Base-by-base conservation (phyloP, 1,140 invertebrate species). In the Aleiodes sp. region DNA sequence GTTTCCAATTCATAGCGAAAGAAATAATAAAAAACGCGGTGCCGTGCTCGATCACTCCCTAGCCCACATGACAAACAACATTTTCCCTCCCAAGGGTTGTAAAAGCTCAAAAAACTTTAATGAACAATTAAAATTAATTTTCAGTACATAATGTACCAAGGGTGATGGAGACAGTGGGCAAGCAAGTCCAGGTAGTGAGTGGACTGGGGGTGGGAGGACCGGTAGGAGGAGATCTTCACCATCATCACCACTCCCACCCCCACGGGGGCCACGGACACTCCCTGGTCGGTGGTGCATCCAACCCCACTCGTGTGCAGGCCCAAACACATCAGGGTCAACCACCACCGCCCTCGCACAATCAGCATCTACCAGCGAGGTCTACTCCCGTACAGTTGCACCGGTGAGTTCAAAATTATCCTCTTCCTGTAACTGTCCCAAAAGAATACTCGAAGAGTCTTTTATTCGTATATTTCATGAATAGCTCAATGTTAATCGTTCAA, bases 151-250 rank as follows among this genome's bases (percentile, higher is more conserved):
- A 85, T 85, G 82, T 78, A 79, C 79, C 80, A 84, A 76, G 78
- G 81, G 82, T 82, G 79, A 85, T 84, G 82, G 83, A 85, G 82
- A 84, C 82, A 79, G 83, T 84, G 80, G 81, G 83, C 78, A 84
- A 85, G 76, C 81, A 81, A 83, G 82, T 84, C 82, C 83, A 84
- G 75, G 82, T 85, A 75, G 83, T 85, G 78, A 82, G 82, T 78
- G 83, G 82, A 80, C 77, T 84, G 76, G 83, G 81, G 75, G 83
- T 83, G 73, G 83, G 82, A 74, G 83, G 83, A 78, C 81, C 83
- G 65, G 83, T 84, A 74, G 80, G 80, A 68, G 75, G 71, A 78
- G 82, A 84, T 79, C 75, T 85, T 75, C 83, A 85, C 79, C 83
- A 84, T 73, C 82, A 83, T 82, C 82, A 84, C 78, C 83, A 85